A percentile compares a stretch with the other conserved stretches of the same genome.
phyloP scores from a whole-genome alignment of 2,113 vertebrate genomes.

The Mionectes macconnelli region DNA sequence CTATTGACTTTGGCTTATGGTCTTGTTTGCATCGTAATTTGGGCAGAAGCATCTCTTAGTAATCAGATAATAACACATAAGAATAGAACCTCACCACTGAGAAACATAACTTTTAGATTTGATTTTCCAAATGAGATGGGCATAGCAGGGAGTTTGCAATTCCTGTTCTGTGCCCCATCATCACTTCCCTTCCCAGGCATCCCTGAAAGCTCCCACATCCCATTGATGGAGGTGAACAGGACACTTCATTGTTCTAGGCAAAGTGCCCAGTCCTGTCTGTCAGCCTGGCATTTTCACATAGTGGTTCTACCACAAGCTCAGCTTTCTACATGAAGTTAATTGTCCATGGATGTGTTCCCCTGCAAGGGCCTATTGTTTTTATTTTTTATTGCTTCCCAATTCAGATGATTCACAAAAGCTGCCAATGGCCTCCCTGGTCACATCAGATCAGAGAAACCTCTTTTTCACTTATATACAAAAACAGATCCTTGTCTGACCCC shows the following conservation, averaged over 20 bases:
- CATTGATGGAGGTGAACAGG: background rate
- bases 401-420: background rate
- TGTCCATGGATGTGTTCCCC: background rate
- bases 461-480: background rate
- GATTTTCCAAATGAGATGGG: background rate
- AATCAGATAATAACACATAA: background rate
- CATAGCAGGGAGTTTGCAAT: background rate
- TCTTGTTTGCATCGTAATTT: background rate
- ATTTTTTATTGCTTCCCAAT: background rate
- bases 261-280: background rate
- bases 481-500: background rate
- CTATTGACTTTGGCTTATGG: background rate
- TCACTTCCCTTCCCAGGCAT: fast-evolving
- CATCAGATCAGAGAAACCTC: background rate
- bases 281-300: background rate
- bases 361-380: background rate
- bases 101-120: background rate
- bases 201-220: background rate
- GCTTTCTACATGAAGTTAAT: background rate
- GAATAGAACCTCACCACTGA: background rate
- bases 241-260: background rate
- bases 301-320: background rate
- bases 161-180: background rate
- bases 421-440: fast-evolving
- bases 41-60: background rate